Base-by-base conservation (phyloP, 2,888 invertebrate species). In the Cistogaster globosa region DNA sequence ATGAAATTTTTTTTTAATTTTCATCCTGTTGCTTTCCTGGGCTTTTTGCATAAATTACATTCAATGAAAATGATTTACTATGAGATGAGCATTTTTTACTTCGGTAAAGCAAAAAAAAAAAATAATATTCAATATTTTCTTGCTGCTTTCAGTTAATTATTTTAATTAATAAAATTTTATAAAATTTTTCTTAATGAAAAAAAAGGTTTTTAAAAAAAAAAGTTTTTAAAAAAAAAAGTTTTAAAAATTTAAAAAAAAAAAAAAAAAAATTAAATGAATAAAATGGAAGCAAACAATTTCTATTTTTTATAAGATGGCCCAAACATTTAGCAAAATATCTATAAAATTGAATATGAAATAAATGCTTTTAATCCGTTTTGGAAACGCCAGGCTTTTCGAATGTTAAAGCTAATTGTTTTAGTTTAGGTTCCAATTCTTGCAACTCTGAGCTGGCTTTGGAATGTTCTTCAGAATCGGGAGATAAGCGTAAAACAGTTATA, bases 401-500 rank as follows among this genome's bases (percentile, higher is more conserved):
- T 38, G 88, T 88, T 20, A 88, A 86, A 3, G 91, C 91, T 85
- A 92, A 85, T 42, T 89, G 88, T 55, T 90, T 90, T 22, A 92
- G 88, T 65, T 89, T 87, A 0, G 85, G 53, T 72, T 91, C 89
- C 36, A 91, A 76, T 45, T 75, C 83, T 58, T 88, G 88, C 68
- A 92, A 81, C 82, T 92, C 88, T 80, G 94, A 93, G 72, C 92
- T 92, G 1, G 93, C 93, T 45, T 92, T 90, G 86, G 94, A 93
- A n/a, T 92, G 92, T 88, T 94, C 94, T 16, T 91, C 90, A 53
- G 92, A 91, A 20, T 93, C 93, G 20, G 93, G 92, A 12, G 94
- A 93, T 16, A 93, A 92, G 87, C 94, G 94, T 85, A 96, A 91
- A 87, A 94, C 93, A 88, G 95, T 93, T 16, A 95, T 92, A 0